Evolutionary conservation across 2,113 vertebrate genomes (phyloP).

Genomic region (Ranitomeya imitator): DNA sequence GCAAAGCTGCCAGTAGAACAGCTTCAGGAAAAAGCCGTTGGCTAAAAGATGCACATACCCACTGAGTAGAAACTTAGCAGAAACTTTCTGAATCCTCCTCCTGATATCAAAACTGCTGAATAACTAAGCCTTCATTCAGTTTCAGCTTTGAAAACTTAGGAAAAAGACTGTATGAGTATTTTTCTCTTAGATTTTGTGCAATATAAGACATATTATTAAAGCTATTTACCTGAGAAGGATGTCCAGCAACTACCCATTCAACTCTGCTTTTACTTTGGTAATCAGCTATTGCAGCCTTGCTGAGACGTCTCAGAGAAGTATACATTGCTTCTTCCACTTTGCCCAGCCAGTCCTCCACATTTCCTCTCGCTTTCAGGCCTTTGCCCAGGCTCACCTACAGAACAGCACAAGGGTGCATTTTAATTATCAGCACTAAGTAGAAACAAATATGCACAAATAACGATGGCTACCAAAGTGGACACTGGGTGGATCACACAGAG

Average conservation of each 20-base stretch:
- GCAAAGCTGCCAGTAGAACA: too few species aligned
- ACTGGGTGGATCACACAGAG: too few species aligned
- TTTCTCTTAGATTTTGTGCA: neutral
- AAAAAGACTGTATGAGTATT: too few species aligned
- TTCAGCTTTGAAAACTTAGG: too few species aligned
- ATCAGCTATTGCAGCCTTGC: slow-evolving; percentile 79
- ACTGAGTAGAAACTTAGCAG: too few species aligned
- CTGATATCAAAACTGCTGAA: too few species aligned
- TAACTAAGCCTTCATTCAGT: too few species aligned
- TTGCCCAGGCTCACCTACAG: slow-evolving; percentile 76
- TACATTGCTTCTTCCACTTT: slow-evolving; percentile 87
- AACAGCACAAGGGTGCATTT: neutral
- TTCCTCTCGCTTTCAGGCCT: slow-evolving; percentile 81
- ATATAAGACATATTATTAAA: neutral
- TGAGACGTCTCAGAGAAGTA: slow-evolving; percentile 74
- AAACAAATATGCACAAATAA: neutral
- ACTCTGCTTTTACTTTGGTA: slow-evolving; percentile 74
- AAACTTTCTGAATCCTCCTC: too few species aligned
- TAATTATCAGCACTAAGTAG: neutral
- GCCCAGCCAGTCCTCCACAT: slow-evolving; percentile 83
- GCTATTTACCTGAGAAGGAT: slow-evolving; percentile 77
- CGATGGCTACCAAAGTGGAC: too few species aligned
- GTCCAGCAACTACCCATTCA: slow-evolving; percentile 78
- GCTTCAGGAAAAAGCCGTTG: too few species aligned
- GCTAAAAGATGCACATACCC: too few species aligned